These are phyloP conservation scores for Heteromormyrus szaboi DNA, from an alignment of 2,797 vertebrate genomes.

Conservation along the genomic window DNA sequence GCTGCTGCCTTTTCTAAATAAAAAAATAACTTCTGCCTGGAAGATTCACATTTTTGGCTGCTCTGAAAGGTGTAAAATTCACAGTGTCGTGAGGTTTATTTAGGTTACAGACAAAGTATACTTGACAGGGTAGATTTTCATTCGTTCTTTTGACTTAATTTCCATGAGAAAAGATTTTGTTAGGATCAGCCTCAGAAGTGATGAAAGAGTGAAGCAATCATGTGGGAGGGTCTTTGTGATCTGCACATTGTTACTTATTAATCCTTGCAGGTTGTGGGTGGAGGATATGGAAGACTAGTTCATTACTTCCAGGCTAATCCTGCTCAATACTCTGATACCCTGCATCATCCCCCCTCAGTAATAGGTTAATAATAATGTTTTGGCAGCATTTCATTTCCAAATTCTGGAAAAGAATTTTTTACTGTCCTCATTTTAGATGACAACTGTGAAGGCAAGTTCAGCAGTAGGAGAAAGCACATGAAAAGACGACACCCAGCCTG, in stretches of 20 bases:
- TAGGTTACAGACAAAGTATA: neutral
- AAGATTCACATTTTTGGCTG: neutral
- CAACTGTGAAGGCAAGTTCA: neutral
- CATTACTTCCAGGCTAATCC: constrained; percentile 22
- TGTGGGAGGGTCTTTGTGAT: neutral
- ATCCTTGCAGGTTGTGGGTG: constrained; percentile 9
- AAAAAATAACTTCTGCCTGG: neutral
- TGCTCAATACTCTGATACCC: constrained; percentile 4
- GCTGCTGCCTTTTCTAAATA: neutral
- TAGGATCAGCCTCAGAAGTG: constrained; percentile 1
- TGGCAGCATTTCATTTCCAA: constrained; percentile 5
- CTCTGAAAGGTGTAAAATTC: neutral
- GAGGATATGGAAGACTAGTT: constrained; percentile 1
- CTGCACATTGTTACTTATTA: constrained; percentile 17
- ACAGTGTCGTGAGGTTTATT: neutral
- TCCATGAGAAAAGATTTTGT: constrained; percentile 1
- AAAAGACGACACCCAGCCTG: neutral
- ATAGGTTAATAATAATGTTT: constrained; percentile 5
- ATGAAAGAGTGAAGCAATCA: constrained; percentile 11
- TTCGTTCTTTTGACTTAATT: neutral
- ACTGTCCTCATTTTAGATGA: neutral
- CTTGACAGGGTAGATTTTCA: neutral
- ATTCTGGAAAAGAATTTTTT: neutral
- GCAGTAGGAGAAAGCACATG: neutral
- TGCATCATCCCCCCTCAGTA: neutral